These are phyloP conservation scores for Smittia sp. DNA, from an alignment of 2,888 invertebrate species.

Conservation along the genomic window DNA sequence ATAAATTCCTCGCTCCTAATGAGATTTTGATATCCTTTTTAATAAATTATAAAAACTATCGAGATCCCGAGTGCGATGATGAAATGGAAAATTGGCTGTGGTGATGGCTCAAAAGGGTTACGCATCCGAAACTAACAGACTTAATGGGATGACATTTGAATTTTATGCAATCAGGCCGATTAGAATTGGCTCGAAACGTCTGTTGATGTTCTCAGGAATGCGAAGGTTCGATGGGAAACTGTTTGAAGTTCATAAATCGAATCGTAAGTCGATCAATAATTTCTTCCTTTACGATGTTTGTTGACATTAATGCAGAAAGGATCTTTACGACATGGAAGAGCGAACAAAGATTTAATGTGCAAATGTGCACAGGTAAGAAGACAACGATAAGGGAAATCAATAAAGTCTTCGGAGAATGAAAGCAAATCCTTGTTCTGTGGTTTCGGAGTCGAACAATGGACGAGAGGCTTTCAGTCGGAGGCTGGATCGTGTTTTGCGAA, in stretches of 20 bases:
- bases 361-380: conserved; percentile 18
- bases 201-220: not conserved
- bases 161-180: not conserved
- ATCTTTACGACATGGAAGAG: not conserved
- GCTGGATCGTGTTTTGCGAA: conserved; percentile 37
- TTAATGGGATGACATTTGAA: not conserved
- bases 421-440: conserved; percentile 39
- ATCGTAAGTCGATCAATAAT: not conserved
- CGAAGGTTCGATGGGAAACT: conserved; percentile 8
- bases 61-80: not conserved
- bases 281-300: not conserved
- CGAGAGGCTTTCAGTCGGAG: not conserved
- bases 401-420: not conserved
- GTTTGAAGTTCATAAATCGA: not conserved
- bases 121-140: not conserved
- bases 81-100: conserved; percentile 26
- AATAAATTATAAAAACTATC: conserved; percentile 33
- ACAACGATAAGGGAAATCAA: conserved; percentile 28
- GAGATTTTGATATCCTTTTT: conserved; percentile 42
- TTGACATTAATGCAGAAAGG: conserved; percentile 1
- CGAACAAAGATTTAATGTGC: conserved; percentile 8
- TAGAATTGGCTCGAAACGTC: not conserved
- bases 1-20: conserved; percentile 26
- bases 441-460: not conserved
- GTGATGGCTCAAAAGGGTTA: not conserved